Evolutionary conservation across 2,797 vertebrate species (phyloP), one percentile per base, ranked within the genome.

Genomic region (Chelidonichthys spinosus): DNA sequence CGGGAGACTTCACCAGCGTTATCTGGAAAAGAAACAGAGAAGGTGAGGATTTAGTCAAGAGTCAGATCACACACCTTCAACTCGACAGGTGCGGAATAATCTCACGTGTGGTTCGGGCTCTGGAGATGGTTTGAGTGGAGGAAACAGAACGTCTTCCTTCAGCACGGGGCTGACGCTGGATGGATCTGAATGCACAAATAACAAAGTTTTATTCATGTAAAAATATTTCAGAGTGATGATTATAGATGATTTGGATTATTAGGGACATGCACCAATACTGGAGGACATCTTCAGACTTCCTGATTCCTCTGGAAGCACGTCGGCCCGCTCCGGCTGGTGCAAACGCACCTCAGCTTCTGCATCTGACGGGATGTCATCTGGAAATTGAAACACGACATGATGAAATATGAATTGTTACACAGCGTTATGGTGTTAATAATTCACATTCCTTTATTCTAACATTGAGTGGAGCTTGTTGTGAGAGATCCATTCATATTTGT

Each of bases 291-390:
- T 92, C 54, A 73, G 70, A 75, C 74, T 90, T 7, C 92, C 87
- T 6, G 80, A 83, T 33, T 96, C 95, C n/a, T 93, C 90, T 1
- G 93, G 84, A 53, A 88, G 78, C 4, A 4, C 32, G 0, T 67
- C 80, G 0, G 44, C 47, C 2, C 40, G 54, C 37, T 84, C 90
- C 0, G 87, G 63, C 53, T 17, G 92, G 56, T 85, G 95, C 52
- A 95, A 82, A 56, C 86, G 94, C 33, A 95, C 95, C 89, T 97
- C 96, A 0, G 96, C 95, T 79, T 98, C 97, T 0, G 96, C 96
- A 40, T 99, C 97, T 0, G 96, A 98, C 0, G 96, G 95, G 78
- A 97, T 95, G 81, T 98, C 96, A 1, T 98, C 97, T 95, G 86
- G 65, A 84, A 25, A 87, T 64, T 25, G 37, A 68, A 71, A 82